These are phyloP conservation scores for Noctuana brunneofusca DNA, from an alignment of 2,888 invertebrate genomes.

Conservation along the genomic window DNA sequence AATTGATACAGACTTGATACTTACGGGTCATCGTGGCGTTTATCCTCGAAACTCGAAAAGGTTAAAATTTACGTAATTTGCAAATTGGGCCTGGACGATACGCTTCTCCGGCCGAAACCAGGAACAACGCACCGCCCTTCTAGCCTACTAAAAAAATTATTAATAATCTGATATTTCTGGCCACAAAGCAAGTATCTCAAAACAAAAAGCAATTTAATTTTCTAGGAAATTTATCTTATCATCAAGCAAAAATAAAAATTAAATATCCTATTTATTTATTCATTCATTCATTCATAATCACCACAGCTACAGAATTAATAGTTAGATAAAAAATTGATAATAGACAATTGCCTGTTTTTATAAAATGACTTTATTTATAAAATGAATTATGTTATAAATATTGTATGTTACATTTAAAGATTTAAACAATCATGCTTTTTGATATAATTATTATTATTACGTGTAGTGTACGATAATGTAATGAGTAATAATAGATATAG, in stretches of 20 bases:
- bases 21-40: slow-evolving; percentile 76
- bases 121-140: slow-evolving; percentile 81
- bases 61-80: slow-evolving; percentile 44
- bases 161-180: neutral
- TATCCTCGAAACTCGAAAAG: slow-evolving; percentile 47
- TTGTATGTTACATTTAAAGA: too few relatives aligned
- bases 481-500: too few relatives aligned
- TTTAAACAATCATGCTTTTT: too few relatives aligned
- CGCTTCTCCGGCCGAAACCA: slow-evolving; percentile 82
- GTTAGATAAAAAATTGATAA: too few relatives aligned
- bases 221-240: too few relatives aligned
- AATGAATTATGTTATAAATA: too few relatives aligned
- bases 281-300: too few relatives aligned
- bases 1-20: slow-evolving; percentile 46
- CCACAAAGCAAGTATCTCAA: neutral
- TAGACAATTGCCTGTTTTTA: too few relatives aligned
- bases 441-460: too few relatives aligned
- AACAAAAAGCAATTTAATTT: neutral
- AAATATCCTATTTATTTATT: neutral
- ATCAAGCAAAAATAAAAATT: neutral
- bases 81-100: slow-evolving; percentile 72
- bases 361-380: too few relatives aligned
- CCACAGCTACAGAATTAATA: too few relatives aligned
- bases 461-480: too few relatives aligned
- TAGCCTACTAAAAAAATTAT: slow-evolving; percentile 57